Evolutionary conservation across 2,888 invertebrate genomes (phyloP).

Genomic region (Adelphocoris suturalis): DNA sequence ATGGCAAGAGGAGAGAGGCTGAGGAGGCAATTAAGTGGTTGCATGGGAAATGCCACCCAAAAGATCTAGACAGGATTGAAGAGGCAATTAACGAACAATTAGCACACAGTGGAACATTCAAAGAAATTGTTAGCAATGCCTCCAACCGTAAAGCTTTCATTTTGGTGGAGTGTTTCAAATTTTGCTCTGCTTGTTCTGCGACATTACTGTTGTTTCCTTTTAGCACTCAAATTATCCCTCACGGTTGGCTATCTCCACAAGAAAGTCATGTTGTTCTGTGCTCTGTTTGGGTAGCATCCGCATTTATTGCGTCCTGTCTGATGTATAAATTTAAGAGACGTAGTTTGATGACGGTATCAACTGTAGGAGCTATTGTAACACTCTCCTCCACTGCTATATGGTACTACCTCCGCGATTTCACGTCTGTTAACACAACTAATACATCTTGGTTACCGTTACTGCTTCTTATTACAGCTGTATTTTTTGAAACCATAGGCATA

Average conservation of each 20-base stretch:
- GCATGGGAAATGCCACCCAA: constrained; percentile 54
- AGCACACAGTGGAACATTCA: constrained; percentile 63
- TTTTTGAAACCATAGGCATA: constrained; percentile 82
- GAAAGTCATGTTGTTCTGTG: constrained; percentile 74
- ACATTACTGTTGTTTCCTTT: constrained; percentile 73
- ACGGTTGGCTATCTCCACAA: constrained; percentile 60
- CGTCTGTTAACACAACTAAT: constrained; percentile 77
- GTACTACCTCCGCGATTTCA: constrained; percentile 69
- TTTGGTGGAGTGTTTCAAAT: constrained; percentile 63
- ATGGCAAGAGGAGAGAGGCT: constrained; percentile 77
- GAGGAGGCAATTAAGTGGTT: constrained; percentile 70
- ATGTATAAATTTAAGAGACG: constrained; percentile 74
- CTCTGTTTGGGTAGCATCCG: constrained; percentile 68
- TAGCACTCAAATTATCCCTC: constrained; percentile 73
- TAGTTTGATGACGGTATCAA: constrained; percentile 73
- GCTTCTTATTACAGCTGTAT: constrained; percentile 82
- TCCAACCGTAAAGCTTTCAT: constrained; percentile 72
- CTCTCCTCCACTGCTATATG: constrained; percentile 68
- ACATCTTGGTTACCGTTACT: constrained; percentile 80
- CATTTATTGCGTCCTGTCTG: constrained; percentile 58
- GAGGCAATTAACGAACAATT: constrained; percentile 72
- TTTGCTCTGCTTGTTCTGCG: constrained; percentile 51
- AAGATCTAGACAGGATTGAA: constrained; percentile 66
- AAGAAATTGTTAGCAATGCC: constrained; percentile 72
- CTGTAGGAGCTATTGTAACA: constrained; percentile 64